Evolutionary conservation across 2,113 vertebrate species (phyloP).

Genomic region (Grammomys surdaster): DNA sequence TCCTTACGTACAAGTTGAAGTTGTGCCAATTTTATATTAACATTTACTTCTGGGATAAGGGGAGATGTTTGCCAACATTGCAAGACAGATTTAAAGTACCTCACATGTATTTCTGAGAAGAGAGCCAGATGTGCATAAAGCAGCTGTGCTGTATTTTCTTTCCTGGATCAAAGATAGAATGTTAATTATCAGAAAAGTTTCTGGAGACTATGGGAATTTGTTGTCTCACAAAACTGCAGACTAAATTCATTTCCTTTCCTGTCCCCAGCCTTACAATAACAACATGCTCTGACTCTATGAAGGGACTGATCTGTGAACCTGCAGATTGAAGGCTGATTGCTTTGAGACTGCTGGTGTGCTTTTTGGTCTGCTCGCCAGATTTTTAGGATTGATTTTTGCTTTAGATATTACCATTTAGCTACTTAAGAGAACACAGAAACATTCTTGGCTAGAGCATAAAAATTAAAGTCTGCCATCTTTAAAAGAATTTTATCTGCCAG

Average conservation of each 20-base stretch:
- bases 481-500: background rate
- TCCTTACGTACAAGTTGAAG: background rate
- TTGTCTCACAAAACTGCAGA: slow-evolving; percentile 28
- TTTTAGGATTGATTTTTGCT: slow-evolving; percentile 16
- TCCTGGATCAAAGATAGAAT: background rate
- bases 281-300: background rate
- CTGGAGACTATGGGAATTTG: slow-evolving; percentile 10
- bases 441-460: background rate
- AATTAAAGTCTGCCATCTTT: background rate
- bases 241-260: slow-evolving; percentile 34
- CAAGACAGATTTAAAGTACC: background rate
- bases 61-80: background rate
- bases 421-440: background rate
- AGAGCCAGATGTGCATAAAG: background rate
- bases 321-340: background rate
- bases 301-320: background rate
- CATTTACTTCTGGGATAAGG: background rate
- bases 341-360: slow-evolving; percentile 7
- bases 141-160: background rate
- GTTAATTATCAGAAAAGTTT: background rate
- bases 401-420: background rate
- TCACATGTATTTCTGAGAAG: background rate
- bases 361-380: slow-evolving; percentile 1
- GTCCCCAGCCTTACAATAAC: background rate
- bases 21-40: background rate